Conservation (phyloP, 2,113 vertebrate genomes). For the Sigmodon hispidus region DNA sequence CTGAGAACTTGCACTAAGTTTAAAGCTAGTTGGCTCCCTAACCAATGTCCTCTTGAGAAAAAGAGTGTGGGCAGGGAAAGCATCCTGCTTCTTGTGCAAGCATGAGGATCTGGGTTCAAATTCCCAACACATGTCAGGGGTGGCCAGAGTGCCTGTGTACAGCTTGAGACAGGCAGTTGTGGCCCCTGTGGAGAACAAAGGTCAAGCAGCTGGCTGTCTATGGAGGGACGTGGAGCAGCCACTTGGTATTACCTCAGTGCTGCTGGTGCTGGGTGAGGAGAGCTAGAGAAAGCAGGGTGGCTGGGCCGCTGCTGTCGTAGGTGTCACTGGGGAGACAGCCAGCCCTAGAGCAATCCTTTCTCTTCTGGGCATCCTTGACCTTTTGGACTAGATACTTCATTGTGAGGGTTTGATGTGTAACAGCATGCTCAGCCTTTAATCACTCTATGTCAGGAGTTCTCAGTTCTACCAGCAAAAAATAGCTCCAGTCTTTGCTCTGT, state of each 20-base stretch:
- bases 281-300: not conserved
- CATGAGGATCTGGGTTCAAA: no score
- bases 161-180: no score
- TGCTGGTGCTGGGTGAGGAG: not conserved
- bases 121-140: no score
- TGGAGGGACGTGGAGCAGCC: no score
- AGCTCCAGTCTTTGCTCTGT: not conserved
- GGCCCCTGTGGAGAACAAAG: no score
- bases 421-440: not conserved
- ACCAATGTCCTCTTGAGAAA: no score
- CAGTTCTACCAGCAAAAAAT: not conserved
- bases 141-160: no score
- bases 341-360: not conserved
- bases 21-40: no score
- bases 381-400: not conserved
- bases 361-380: not conserved
- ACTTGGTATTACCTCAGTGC: no score
- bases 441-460: not conserved
- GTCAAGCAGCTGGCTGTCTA: no score
- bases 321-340: accelerated
- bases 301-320: not conserved
- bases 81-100: no score
- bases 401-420: not conserved
- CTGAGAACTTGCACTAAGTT: not conserved
- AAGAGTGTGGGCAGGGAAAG: no score